Percentiles rank a stretch among this genome's conserved stretches.
Evolutionary conservation across 37 sponge, comb jelly and placozoan species (phyloP).

Genomic region (Crambe crambe): DNA sequence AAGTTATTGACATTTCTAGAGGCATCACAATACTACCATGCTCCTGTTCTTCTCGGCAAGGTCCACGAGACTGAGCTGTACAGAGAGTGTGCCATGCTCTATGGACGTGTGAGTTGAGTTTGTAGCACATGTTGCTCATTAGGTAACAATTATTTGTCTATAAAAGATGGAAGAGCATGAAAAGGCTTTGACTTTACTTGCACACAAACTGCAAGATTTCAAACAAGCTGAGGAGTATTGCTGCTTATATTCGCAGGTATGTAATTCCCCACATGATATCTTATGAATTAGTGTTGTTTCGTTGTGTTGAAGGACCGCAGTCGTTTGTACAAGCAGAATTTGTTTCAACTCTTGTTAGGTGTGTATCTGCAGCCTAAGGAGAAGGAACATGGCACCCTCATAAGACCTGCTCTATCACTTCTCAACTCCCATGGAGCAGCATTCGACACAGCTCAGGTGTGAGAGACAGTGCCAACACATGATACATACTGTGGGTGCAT

Average conservation of each 20-base stretch:
- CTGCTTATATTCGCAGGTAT: slow-evolving; percentile 49
- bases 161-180: slow-evolving; percentile 81
- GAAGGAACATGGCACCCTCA: slow-evolving; percentile 40
- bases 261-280: neutral
- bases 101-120: slow-evolving; percentile 61
- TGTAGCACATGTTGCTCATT: neutral
- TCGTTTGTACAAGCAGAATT: slow-evolving; percentile 48
- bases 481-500: neutral
- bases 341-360: slow-evolving; percentile 66
- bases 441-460: slow-evolving; percentile 78
- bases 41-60: slow-evolving; percentile 49
- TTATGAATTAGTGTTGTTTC: neutral
- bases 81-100: slow-evolving; percentile 72
- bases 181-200: slow-evolving; percentile 65
- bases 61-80: slow-evolving; percentile 72
- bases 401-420: slow-evolving; percentile 60
- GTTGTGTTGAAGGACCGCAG: slow-evolving; percentile 36
- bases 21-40: slow-evolving; percentile 51
- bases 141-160: neutral
- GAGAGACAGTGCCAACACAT: neutral
- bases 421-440: slow-evolving; percentile 78
- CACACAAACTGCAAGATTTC: slow-evolving; percentile 65
- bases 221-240: slow-evolving; percentile 66
- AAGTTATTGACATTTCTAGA: slow-evolving; percentile 68
- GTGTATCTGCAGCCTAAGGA: slow-evolving; percentile 69